phyloP scores from a whole-genome alignment of 2,113 vertebrate genomes.

The Laticauda colubrina region DNA sequence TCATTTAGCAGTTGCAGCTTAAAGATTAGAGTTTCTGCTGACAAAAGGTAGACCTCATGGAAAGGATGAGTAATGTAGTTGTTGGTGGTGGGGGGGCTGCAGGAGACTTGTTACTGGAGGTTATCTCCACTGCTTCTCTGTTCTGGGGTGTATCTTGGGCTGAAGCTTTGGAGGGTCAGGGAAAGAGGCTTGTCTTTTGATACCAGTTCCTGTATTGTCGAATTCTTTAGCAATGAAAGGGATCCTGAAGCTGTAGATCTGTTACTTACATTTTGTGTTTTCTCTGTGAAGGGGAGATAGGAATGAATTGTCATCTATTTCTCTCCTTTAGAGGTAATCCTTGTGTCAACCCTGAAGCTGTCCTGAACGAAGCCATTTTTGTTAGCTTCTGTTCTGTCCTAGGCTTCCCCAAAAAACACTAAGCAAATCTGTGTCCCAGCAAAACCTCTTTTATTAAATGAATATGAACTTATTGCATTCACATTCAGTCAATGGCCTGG shows the following conservation, averaged over 20 bases:
- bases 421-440: too few species aligned
- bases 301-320: neutral
- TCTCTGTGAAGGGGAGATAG: neutral
- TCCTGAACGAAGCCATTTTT: too few species aligned
- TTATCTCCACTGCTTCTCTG: neutral
- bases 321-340: neutral
- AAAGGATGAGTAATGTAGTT: neutral
- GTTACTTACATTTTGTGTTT: neutral
- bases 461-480: too few species aligned
- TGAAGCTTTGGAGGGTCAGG: neutral
- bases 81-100: neutral
- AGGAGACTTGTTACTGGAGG: neutral
- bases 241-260: neutral
- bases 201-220: neutral
- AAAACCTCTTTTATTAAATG: too few species aligned
- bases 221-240: neutral
- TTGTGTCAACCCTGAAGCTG: too few species aligned
- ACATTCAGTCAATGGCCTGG: too few species aligned
- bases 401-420: too few species aligned
- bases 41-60: neutral
- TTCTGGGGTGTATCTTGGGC: neutral
- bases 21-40: neutral
- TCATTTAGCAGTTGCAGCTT: neutral
- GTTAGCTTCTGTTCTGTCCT: too few species aligned
- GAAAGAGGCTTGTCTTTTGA: neutral